Conservation (phyloP, 2,113 vertebrate species). For the Petaurus breviceps region DNA sequence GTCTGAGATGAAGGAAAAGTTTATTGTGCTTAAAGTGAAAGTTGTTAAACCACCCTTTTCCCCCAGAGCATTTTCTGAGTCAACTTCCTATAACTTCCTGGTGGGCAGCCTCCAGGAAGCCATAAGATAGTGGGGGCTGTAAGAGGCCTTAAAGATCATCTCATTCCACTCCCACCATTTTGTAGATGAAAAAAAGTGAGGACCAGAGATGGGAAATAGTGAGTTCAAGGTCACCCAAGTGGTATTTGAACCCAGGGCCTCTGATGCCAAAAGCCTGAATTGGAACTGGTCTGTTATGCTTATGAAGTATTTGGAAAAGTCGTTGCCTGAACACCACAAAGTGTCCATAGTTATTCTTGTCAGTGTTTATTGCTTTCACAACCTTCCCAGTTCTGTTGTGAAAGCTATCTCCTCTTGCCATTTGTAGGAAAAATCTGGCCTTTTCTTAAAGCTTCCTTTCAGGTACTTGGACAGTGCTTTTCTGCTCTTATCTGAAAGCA, state of each 20-base stretch:
- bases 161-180: neutral
- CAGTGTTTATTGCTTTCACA: neutral
- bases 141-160: neutral
- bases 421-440: neutral
- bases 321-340: neutral
- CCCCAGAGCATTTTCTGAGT: neutral
- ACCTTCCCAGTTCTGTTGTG: neutral
- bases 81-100: neutral
- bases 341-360: neutral
- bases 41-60: neutral
- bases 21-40: neutral
- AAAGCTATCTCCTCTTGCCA: neutral
- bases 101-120: neutral
- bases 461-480: neutral
- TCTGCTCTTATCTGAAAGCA: neutral
- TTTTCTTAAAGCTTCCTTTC: neutral
- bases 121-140: neutral
- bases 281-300: neutral
- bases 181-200: neutral
- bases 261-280: neutral
- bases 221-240: neutral
- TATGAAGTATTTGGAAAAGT: neutral
- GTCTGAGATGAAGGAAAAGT: neutral
- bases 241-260: neutral
- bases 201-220: neutral